A percentile compares a stretch with the other conserved stretches of the same genome.
phyloP scores from a whole-genome alignment of 1,140 invertebrate species.

The Halesus radiatus region DNA sequence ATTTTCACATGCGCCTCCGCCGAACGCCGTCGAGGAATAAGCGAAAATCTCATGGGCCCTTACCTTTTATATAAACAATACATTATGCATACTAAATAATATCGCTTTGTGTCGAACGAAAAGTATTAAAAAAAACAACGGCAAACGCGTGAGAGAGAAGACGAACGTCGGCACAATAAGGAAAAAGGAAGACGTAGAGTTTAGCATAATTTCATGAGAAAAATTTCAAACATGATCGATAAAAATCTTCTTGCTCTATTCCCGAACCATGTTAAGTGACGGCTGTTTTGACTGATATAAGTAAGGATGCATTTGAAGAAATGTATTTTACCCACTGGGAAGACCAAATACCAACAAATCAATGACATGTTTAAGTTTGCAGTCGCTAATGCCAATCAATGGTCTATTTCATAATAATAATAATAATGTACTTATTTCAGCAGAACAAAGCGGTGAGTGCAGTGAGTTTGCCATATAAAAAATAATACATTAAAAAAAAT shows the following conservation, averaged over 20 bases:
- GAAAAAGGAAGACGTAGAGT: not conserved
- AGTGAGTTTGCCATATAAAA: too few species aligned
- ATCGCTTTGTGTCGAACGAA: constrained; percentile 23
- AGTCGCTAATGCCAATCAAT: too few species aligned
- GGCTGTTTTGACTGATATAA: not conserved
- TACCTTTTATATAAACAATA: constrained; percentile 35
- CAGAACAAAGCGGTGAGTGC: too few species aligned
- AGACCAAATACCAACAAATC: too few species aligned
- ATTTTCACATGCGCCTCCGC: constrained; percentile 2
- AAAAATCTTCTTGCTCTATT: not conserved
- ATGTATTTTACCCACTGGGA: not conserved
- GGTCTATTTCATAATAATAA: too few species aligned
- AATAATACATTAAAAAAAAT: too few species aligned
- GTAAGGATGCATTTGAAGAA: not conserved
- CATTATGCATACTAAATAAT: constrained; percentile 15
- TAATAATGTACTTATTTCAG: too few species aligned
- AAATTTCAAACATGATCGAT: not conserved
- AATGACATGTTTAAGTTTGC: not conserved
- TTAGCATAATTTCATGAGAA: not conserved
- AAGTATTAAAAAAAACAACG: constrained; percentile 18
- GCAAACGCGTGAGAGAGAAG: constrained; percentile 33
- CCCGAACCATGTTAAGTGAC: not conserved
- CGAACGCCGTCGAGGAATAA: constrained; percentile 10
- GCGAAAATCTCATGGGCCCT: constrained; percentile 18
- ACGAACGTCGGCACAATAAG: not conserved